Base-by-base conservation (phyloP, 2,888 invertebrate genomes). In the Notodonta dromedarius region DNA sequence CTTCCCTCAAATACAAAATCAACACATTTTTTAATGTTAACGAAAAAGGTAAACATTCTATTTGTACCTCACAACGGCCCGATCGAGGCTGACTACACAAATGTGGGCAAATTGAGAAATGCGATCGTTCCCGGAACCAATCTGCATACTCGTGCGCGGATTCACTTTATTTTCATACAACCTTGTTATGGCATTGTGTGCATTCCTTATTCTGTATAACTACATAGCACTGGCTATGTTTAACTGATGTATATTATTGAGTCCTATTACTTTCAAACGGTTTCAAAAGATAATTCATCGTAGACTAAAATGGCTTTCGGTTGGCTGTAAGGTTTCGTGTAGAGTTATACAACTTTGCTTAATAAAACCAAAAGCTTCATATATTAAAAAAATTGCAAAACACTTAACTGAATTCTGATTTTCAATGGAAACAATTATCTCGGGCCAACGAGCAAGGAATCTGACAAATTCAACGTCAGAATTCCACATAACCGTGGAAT, bases 31-130 rank as follows among this genome's bases (percentile, higher is more conserved):
- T n/a, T n/a, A 46, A 46, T 46, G 6, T 46, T 6, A 5, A n/a
- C 4, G 46, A n/a, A 46, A 46, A 46, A 5, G 13, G 9, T 5
- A 5, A 46, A 46, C n/a, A 46, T n/a, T n/a, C 46, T 13, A n/a
- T 46, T 46, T 46, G 46, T 6, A 46, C 55, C 40, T 59, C 44
- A n/a, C 57, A 59, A 46, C 46, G 42, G 53, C 32, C 55, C 35
- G 62, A 62, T 58, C 57, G 56, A 60, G 57, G 55, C 58, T 62
- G 57, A 60, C 59, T 67, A 51, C 68, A 72, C 59, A 67, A 65
- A 55, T 51, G 60, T 57, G 70, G 75, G 74, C 78, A 82, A 86
- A 85, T 86, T 84, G 84, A 85, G 84, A 85, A 83, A 85, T 84
- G 77, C 72, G 75, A 79, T 80, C 72, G 78, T 57, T 67, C 71